Evolutionary conservation across 2,888 invertebrate genomes (phyloP).

Genomic region (Aspidiotus destructor): DNA sequence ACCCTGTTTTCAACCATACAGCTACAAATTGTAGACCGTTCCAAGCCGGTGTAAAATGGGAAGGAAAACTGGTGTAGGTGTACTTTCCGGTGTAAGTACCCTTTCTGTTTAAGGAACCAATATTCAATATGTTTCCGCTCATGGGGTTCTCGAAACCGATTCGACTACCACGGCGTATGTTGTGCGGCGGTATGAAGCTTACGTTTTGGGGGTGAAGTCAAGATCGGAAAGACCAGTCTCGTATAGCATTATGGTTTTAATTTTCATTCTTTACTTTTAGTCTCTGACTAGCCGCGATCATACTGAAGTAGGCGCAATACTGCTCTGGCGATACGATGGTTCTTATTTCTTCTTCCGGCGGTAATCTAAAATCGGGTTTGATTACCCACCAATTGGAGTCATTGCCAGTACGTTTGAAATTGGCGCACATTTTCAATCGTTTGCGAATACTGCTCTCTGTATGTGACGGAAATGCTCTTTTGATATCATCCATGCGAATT

Average conservation of each 20-base stretch:
- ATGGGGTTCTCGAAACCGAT: background rate
- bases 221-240: too few relatives aligned
- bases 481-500: conserved; percentile 98
- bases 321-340: conserved; percentile 98
- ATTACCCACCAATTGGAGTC: conserved; percentile 89
- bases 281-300: conserved; percentile 93
- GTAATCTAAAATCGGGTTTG: conserved; percentile 85
- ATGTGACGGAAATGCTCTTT: conserved; percentile 91
- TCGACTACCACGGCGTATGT: background rate
- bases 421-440: conserved; percentile 89
- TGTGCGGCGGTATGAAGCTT: too few relatives aligned
- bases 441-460: conserved; percentile 96
- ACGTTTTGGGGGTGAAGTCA: too few relatives aligned
- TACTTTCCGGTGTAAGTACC: too few relatives aligned
- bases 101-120: too few relatives aligned
- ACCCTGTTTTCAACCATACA: background rate
- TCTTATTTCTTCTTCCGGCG: conserved; percentile 94
- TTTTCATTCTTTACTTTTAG: conserved; percentile 53
- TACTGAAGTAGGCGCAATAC: conserved; percentile 95
- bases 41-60: background rate
- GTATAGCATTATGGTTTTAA: too few relatives aligned
- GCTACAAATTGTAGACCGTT: background rate
- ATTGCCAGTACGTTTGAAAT: conserved; percentile 58
- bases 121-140: too few relatives aligned
- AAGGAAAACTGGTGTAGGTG: background rate